Conservation (phyloP, 2,888 invertebrate genomes). For the Ichneumoninae sp. region DNA sequence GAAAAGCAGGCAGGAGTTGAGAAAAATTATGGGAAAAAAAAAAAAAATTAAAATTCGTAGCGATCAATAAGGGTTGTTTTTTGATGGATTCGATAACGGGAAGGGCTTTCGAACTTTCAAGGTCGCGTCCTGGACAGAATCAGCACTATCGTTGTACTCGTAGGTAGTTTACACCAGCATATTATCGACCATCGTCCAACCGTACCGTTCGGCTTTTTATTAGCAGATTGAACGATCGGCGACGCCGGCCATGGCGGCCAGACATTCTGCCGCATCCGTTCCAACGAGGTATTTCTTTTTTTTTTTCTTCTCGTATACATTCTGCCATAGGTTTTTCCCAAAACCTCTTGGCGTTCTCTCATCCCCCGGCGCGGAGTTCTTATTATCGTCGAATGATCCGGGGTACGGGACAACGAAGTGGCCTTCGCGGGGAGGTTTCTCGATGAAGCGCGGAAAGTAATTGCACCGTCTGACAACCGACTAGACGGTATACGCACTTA, state of each 20-base stretch:
- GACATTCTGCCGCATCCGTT: constrained; percentile 21
- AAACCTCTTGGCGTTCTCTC: constrained; percentile 8
- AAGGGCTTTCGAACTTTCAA: constrained; percentile 47
- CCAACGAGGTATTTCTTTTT: constrained; percentile 15
- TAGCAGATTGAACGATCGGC: constrained; percentile 40
- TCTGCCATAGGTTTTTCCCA: constrained; percentile 8
- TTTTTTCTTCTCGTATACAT: background rate
- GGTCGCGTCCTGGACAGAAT: constrained; percentile 27
- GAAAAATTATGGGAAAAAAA: too few species aligned
- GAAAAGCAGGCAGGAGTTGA: background rate
- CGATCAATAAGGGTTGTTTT: background rate
- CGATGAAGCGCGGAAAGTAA: constrained; percentile 56
- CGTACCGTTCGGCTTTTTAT: constrained; percentile 9
- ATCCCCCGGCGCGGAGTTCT: background rate
- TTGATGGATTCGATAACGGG: constrained; percentile 38
- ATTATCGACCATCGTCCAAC: constrained; percentile 22
- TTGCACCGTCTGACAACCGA: constrained; percentile 55
- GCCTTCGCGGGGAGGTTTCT: constrained; percentile 2
- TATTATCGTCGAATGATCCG: constrained; percentile 32
- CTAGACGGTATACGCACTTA: constrained; percentile 41
- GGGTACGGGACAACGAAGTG: background rate
- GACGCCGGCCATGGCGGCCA: constrained; percentile 7
- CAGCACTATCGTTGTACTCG: background rate
- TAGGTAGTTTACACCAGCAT: background rate
- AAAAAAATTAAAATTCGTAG: background rate